Percentiles rank a stretch among this genome's conserved stretches.
Conservation (phyloP, 2,888 invertebrate genomes). For the Epirrhoe alternata region DNA sequence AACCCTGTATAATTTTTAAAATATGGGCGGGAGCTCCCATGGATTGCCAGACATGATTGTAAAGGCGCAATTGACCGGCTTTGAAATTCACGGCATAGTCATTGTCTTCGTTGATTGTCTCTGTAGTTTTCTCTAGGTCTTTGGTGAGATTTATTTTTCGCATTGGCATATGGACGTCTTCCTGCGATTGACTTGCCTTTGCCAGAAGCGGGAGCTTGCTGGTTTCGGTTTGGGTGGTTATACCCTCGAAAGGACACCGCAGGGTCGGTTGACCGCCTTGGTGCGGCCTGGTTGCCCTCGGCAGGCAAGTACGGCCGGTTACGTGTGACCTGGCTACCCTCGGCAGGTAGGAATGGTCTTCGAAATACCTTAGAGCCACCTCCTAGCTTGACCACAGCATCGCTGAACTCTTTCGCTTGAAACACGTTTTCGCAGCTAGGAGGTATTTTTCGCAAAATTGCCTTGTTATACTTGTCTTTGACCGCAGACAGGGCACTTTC, state of each 20-base stretch:
- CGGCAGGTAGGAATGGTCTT: conserved; percentile 6
- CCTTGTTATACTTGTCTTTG: conserved; percentile 4
- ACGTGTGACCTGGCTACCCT: conserved; percentile 7
- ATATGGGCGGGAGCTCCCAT: conserved; percentile 4
- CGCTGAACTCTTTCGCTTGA: conserved; percentile 4
- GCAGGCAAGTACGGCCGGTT: conserved; percentile 9
- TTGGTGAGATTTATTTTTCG: background rate
- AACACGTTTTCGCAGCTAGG: conserved; percentile 1
- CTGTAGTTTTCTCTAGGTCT: background rate
- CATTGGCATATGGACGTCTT: background rate
- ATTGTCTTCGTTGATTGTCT: conserved; percentile 6
- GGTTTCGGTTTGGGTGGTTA: conserved; percentile 5
- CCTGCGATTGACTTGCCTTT: conserved; percentile 5
- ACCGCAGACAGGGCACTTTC: conserved; percentile 4
- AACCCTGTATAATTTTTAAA: conserved; percentile 10
- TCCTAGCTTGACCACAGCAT: background rate
- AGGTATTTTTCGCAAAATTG: conserved; percentile 6
- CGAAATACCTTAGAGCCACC: background rate
- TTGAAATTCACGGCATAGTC: conserved; percentile 8
- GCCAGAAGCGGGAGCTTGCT: conserved; percentile 5
- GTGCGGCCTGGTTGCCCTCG: conserved; percentile 11
- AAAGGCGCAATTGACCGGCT: conserved; percentile 5
- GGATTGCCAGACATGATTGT: conserved; percentile 1
- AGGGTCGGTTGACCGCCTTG: conserved; percentile 7
- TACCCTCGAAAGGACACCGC: conserved; percentile 8